Evolutionary conservation across 2,888 invertebrate genomes (phyloP), one percentile per base, ranked within the genome.

Genomic region (Nomada lathburiana): DNA sequence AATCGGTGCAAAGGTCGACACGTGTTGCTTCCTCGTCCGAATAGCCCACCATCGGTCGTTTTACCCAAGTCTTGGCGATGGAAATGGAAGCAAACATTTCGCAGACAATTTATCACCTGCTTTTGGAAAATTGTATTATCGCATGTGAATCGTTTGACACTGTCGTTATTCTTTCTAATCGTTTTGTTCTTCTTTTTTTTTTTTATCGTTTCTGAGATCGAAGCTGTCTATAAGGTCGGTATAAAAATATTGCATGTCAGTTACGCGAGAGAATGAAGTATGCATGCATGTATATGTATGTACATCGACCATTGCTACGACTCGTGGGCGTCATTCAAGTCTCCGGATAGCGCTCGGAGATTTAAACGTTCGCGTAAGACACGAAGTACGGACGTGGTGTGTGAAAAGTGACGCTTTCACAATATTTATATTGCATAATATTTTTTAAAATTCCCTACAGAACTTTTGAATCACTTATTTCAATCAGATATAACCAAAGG

Each of bases 291-390:
- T 36, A 36, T 36, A 7, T 7, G 36, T 36, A 7, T 36, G 36
- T 7, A 36, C 36, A 36, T 36, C 9, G 9, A 36, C 36, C 36
- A 36, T 7, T 5, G 36, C 36, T 7, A 36, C 36, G 36, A 36
- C 36, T 36, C 36, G 36, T 36, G 36, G 36, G 36, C 36, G 36
- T 36, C 36, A 36, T 36, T 36, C 36, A 36, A 7, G 36, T 36
- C 36, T 36, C 36, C 1, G 20, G 44, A 23, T 3, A 20, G n/a
- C 16, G 4, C 52, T 44, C 36, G 75, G 62, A 29, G 53, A 70
- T 18, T 62, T 62, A 13, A 20, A 76, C 26, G 75, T 44, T 2
- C 20, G 75, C 44, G 55, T 20, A 55, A 18, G n/a, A 2, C 18
- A 23, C 11, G 20, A 16, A 9, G 20, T 16, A 10, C 2, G n/a